Conservation (phyloP, 2,113 vertebrate species). For the Gnathonemus longibarbis region DNA sequence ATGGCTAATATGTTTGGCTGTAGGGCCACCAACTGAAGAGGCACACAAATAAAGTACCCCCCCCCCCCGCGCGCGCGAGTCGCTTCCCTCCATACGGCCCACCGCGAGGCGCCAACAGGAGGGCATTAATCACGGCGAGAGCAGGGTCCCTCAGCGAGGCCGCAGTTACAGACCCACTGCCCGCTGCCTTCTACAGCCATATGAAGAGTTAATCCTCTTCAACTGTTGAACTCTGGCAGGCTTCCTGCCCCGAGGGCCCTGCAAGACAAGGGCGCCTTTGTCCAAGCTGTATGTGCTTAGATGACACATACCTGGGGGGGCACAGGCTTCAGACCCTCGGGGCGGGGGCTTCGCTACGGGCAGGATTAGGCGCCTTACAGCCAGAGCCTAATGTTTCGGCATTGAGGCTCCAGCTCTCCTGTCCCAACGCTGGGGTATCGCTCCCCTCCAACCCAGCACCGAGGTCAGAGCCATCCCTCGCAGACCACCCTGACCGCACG, state of each 20-base stretch:
- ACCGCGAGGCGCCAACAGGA: constrained; percentile 48
- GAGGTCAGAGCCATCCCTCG: background rate
- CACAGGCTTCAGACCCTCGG: background rate
- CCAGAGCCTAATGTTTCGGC: background rate
- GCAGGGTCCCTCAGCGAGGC: constrained; percentile 44
- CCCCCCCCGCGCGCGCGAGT: background rate
- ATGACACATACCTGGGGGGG: constrained; percentile 4
- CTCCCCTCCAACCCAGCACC: background rate
- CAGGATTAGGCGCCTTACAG: background rate
- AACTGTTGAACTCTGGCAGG: constrained; percentile 38
- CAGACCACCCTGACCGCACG: background rate
- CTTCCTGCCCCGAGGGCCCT: constrained; percentile 21
- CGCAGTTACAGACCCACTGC: constrained; percentile 37
- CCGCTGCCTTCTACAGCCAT: constrained; percentile 38
- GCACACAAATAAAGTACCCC: constrained; percentile 43
- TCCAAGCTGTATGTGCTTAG: background rate
- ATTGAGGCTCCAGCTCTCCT: background rate
- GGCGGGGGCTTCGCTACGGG: background rate
- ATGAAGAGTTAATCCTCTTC: constrained; percentile 30
- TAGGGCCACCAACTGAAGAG: constrained; percentile 44
- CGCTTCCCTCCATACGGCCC: constrained; percentile 43
- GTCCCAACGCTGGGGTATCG: background rate
- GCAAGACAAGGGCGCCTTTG: constrained; percentile 14
- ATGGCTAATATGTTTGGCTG: constrained; percentile 51
- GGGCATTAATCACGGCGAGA: constrained; percentile 60